Percentiles rank a stretch among this genome's conserved stretches.
These are phyloP conservation scores for Tenodera sinensis DNA, from an alignment of 2,888 invertebrate genomes.

Conservation along the genomic window DNA sequence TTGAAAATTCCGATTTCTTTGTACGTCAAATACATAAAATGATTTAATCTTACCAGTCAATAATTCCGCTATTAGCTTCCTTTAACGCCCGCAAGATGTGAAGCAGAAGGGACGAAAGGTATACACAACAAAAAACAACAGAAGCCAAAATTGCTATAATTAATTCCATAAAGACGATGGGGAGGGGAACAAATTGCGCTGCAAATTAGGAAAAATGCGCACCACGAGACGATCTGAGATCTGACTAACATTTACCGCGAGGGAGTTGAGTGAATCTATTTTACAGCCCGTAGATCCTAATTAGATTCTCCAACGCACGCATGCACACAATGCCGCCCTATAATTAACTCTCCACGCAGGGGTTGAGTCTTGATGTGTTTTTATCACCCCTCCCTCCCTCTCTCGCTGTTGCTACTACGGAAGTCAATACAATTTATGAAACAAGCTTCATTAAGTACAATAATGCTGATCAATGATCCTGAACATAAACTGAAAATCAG, in stretches of 20 bases:
- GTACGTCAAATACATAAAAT: no score
- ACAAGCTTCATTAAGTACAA: slow-evolving; percentile 3
- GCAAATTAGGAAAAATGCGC: neutral
- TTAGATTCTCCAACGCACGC: neutral
- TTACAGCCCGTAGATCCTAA: neutral
- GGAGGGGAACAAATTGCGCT: neutral
- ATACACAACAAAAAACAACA: no score
- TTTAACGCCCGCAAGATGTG: no score
- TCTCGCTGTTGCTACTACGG: neutral
- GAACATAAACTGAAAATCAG: slow-evolving; percentile 12
- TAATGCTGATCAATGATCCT: slow-evolving; percentile 8
- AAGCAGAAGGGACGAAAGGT: no score
- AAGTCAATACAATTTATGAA: slow-evolving; percentile 6
- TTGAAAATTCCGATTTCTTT: no score
- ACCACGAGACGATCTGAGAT: neutral
- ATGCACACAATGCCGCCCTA: neutral
- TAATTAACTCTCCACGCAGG: neutral
- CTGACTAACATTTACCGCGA: neutral
- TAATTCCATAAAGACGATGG: neutral
- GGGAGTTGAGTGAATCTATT: neutral
- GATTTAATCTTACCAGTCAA: no score
- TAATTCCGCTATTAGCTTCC: no score
- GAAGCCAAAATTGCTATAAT: neutral
- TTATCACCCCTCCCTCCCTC: neutral
- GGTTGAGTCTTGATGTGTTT: neutral